Evolutionary conservation across 1,140 invertebrate species (phyloP), one percentile per base, ranked within the genome.

Genomic region (Procambarus virginalis): DNA sequence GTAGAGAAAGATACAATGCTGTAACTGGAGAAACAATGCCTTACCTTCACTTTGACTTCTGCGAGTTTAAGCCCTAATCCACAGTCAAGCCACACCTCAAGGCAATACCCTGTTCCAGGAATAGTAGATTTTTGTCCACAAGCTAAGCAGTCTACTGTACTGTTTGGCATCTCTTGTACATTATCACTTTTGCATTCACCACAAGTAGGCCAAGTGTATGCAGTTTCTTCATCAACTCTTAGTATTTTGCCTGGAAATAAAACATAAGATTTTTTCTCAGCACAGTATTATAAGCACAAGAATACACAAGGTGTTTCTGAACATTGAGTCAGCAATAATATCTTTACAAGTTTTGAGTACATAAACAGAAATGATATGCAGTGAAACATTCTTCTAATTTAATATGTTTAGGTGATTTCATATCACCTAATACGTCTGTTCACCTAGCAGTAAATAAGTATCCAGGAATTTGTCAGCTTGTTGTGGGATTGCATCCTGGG

Each of bases 111-210:
- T 4, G 68, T 73, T 22, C 22, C 22, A 73, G 68, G 68, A 73
- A 73, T 34, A 34, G 22, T 73, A 34, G 68, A 73, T 34, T 73
- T 73, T 73, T 73, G n/a, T 34, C 68, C 68, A 73, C 68, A 73
- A 6, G 68, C 68, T 73, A 34, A 73, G 10, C 68, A 73, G n/a
- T 73, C 22, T 73, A 34, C 68, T 73, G 68, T 34, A 34, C n/a
- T n/a, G 34, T 73, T 34, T 73, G 4, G 68, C 20, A 45, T 73
- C n/a, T 73, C 68, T 20, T 34, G n/a, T 20, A 73, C n/a, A 6
- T 73, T 73, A 73, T 73, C 68, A 73, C 68, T 73, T 10, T 73
- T 73, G 68, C 68, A 73, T 8, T 34, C 8, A 20, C 68, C 22
- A 73, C 68, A 73, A 8, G 22, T 73, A 34, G 68, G 68, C 68